A percentile compares a stretch with the other conserved stretches of the same genome.
Evolutionary conservation across 2,888 invertebrate species (phyloP).

Genomic region (Athetis lepigone): DNA sequence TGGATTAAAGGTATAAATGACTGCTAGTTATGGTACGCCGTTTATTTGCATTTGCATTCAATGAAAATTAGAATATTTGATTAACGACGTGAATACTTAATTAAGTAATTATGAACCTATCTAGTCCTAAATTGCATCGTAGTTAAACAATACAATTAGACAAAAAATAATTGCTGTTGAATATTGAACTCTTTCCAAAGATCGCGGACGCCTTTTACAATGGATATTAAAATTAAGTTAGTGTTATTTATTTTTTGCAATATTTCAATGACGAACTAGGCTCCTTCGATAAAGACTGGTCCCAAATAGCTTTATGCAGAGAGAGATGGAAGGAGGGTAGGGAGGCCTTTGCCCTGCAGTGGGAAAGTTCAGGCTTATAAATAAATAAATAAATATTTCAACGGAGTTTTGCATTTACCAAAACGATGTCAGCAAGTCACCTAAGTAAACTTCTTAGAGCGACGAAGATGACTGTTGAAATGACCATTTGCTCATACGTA

Average conservation of each 20-base stretch:
- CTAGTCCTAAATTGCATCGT: slow-evolving; percentile 31
- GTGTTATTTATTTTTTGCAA: no score
- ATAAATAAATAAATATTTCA: no score
- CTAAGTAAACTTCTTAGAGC: slow-evolving; percentile 8
- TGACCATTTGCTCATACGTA: slow-evolving; percentile 49
- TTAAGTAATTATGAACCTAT: slow-evolving; percentile 29
- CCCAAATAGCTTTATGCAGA: no score
- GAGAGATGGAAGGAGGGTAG: no score
- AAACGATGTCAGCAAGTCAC: slow-evolving; percentile 12
- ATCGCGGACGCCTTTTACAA: slow-evolving; percentile 15
- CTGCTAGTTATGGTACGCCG: background rate
- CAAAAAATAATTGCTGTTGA: slow-evolving; percentile 23
- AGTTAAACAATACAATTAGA: slow-evolving; percentile 36
- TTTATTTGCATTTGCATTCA: slow-evolving; percentile 26
- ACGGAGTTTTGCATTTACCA: slow-evolving; percentile 1
- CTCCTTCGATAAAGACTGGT: no score
- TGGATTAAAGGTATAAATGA: slow-evolving; percentile 14
- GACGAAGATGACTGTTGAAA: slow-evolving; percentile 48
- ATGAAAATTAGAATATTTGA: slow-evolving; percentile 33
- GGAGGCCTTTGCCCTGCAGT: no score
- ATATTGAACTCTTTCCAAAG: slow-evolving; percentile 26
- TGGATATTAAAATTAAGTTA: slow-evolving; percentile 1
- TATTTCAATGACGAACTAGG: no score
- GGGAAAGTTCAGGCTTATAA: no score
- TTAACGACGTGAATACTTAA: slow-evolving; percentile 44